Percentiles rank a stretch among this genome's conserved stretches.
Conservation (phyloP, 1,140 invertebrate species). For the Cryptotermes secundus region DNA sequence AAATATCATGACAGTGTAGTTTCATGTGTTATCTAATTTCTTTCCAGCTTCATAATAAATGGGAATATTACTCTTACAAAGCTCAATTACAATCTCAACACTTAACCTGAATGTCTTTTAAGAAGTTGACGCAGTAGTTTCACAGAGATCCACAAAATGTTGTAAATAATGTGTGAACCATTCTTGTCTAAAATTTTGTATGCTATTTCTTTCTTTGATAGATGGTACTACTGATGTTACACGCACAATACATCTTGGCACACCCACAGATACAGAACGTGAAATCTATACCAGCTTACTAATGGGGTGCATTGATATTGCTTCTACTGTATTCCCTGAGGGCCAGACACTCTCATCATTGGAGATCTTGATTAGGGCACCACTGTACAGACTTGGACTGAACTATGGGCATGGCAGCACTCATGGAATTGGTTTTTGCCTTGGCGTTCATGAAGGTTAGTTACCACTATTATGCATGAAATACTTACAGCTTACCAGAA, state of each 20-base stretch:
- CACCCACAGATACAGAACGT: constrained; percentile 55
- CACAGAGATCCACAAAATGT: no score
- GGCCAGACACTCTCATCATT: constrained; percentile 47
- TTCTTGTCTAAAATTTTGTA: not conserved
- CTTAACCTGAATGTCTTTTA: no score
- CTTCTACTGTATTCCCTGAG: constrained; percentile 46
- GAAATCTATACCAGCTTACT: constrained; percentile 65
- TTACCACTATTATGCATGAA: constrained; percentile 37
- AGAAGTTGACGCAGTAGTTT: not conserved
- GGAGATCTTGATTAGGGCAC: constrained; percentile 52
- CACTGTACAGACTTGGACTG: constrained; percentile 56
- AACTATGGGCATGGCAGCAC: constrained; percentile 63
- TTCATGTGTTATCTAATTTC: no score
- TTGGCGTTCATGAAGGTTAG: constrained; percentile 65
- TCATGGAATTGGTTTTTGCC: constrained; percentile 62
- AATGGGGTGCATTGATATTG: constrained; percentile 60
- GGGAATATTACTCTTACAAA: no score
- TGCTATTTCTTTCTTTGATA: constrained; percentile 31
- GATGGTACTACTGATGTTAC: constrained; percentile 70
- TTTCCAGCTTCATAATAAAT: no score
- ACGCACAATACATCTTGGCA: constrained; percentile 61
- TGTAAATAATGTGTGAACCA: no score
- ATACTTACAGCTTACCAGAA: no score
- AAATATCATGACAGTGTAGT: no score
- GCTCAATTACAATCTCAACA: no score